Conservation (phyloP, 1,140 invertebrate genomes). For the Chrysopa pallens region DNA sequence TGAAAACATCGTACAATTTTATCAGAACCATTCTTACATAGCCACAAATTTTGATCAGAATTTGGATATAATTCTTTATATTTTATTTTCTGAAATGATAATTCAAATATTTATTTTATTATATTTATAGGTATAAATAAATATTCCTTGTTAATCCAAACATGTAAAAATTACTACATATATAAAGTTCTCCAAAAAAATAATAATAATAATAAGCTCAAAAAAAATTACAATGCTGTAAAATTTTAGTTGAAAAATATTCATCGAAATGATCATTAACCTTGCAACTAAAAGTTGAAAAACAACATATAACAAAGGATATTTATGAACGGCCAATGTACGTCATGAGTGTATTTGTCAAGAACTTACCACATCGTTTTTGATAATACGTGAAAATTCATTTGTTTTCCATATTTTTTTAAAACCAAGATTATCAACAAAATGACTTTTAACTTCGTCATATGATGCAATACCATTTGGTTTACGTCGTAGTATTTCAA, state of each 20-base stretch:
- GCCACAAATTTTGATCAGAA: conserved; percentile 30
- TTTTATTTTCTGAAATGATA: conserved; percentile 23
- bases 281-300: too few relatives aligned
- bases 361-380: conserved; percentile 25
- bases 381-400: conserved; percentile 25
- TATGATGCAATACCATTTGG: conserved; percentile 32
- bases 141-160: too few relatives aligned
- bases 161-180: too few relatives aligned
- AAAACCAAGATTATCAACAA: conserved; percentile 17
- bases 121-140: too few relatives aligned
- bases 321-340: too few relatives aligned
- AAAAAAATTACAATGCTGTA: too few relatives aligned
- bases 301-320: too few relatives aligned
- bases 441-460: conserved; percentile 25
- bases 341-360: too few relatives aligned
- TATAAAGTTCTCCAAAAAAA: too few relatives aligned
- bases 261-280: too few relatives aligned
- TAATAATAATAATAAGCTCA: too few relatives aligned
- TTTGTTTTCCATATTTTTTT: conserved; percentile 29
- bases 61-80: conserved; percentile 40
- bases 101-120: background rate
- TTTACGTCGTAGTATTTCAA: conserved; percentile 32
- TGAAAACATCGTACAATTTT: conserved; percentile 30
- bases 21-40: conserved; percentile 28
- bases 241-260: too few relatives aligned